These are phyloP conservation scores for Cantharis lateralis DNA, from an alignment of 2,888 invertebrate genomes.

Conservation along the genomic window DNA sequence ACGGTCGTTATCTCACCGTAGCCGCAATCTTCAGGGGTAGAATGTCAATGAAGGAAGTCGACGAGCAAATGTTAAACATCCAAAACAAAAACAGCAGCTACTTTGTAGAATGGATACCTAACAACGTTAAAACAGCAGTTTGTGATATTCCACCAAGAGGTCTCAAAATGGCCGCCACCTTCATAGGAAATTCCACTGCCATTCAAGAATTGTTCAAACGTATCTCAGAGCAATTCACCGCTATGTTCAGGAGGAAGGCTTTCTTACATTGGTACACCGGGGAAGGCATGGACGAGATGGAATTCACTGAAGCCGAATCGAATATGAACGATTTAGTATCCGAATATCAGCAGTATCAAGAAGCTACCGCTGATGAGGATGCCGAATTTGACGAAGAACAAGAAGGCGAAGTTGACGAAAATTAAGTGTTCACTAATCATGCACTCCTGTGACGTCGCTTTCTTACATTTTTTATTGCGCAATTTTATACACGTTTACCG, in stretches of 20 bases:
- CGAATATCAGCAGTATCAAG: slow-evolving; percentile 89
- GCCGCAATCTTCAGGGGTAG: slow-evolving; percentile 73
- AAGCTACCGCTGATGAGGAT: slow-evolving; percentile 76
- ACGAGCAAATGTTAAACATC: slow-evolving; percentile 73
- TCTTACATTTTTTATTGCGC: slow-evolving; percentile 13
- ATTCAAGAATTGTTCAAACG: slow-evolving; percentile 77
- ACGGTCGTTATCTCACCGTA: slow-evolving; percentile 72
- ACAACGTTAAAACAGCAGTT: slow-evolving; percentile 80
- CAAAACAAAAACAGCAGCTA: slow-evolving; percentile 68
- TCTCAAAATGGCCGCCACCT: slow-evolving; percentile 79
- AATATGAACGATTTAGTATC: slow-evolving; percentile 96
- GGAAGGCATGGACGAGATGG: slow-evolving; percentile 97
- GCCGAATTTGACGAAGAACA: slow-evolving; percentile 74
- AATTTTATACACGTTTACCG: slow-evolving; percentile 19
- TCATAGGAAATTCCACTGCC: slow-evolving; percentile 77
- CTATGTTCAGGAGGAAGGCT: slow-evolving; percentile 78
- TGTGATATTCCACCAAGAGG: slow-evolving; percentile 80
- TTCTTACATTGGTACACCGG: slow-evolving; percentile 98
- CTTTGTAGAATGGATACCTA: slow-evolving; percentile 78
- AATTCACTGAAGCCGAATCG: slow-evolving; percentile 92
- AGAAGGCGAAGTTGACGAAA: slow-evolving; percentile 67
- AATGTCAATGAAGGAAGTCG: slow-evolving; percentile 79
- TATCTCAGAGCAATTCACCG: slow-evolving; percentile 74
- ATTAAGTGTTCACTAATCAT: slow-evolving; percentile 38
- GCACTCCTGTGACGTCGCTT: slow-evolving; percentile 24